These are phyloP conservation scores for Gila robusta DNA, from an alignment of 2,797 vertebrate species.

Conservation along the genomic window DNA sequence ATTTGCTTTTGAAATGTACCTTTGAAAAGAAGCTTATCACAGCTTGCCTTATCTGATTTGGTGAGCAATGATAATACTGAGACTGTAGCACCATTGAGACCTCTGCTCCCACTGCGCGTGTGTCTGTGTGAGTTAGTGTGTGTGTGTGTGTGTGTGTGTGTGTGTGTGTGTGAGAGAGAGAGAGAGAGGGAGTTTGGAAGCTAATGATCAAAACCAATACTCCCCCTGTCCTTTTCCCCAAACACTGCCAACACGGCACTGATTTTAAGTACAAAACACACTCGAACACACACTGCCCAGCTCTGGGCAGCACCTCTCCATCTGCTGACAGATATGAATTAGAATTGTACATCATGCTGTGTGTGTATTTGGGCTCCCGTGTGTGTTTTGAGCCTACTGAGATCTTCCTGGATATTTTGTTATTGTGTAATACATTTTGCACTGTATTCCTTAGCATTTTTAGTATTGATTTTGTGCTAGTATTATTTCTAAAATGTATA, in stretches of 20 bases:
- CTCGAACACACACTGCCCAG: constrained; percentile 31
- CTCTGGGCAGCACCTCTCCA: constrained; percentile 46
- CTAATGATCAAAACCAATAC: constrained; percentile 44
- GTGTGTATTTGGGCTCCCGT: constrained; percentile 49
- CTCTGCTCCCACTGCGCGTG: constrained; percentile 46
- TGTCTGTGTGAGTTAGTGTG: constrained; percentile 26
- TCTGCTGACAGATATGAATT: constrained; percentile 51
- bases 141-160: constrained; percentile 33
- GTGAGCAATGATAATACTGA: constrained; percentile 64
- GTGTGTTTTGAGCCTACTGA: constrained; percentile 54
- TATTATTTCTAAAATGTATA: background rate
- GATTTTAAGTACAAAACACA: constrained; percentile 64
- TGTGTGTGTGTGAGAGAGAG: background rate
- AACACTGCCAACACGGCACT: constrained; percentile 72
- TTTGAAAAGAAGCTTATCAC: constrained; percentile 64
- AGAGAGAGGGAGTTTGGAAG: constrained; percentile 28
- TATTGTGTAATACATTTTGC: constrained; percentile 17
- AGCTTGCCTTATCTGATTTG: constrained; percentile 45
- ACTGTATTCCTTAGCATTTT: background rate
- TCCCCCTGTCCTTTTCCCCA: constrained; percentile 65
- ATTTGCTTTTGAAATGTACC: constrained; percentile 64
- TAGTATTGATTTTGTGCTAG: background rate
- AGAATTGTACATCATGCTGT: constrained; percentile 50
- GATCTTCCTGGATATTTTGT: constrained; percentile 43
- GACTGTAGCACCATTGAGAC: constrained; percentile 61